Evolutionary conservation across 2,113 vertebrate genomes (phyloP), one percentile per base, ranked within the genome.

Genomic region (Dendrocopos noguchii): DNA sequence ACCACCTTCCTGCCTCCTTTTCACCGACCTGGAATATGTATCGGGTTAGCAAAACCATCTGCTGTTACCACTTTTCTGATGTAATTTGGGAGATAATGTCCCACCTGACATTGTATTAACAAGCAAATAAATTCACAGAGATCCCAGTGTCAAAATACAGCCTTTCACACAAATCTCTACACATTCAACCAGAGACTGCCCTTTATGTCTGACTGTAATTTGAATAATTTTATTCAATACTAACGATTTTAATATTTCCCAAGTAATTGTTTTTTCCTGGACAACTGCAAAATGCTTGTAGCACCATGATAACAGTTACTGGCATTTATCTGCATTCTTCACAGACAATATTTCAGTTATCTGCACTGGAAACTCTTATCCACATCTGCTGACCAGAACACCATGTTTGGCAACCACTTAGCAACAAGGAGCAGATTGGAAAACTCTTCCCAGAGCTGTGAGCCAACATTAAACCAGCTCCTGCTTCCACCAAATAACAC

Each of bases 321-420:
- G 33, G 31, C 67, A 27, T 80, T 84, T 89, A 89, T 87, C 79
- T 76, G 33, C 63, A 85, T 61, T 93, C 60, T 88, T 93, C 84
- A 79, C 95, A 92, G 52, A 31, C 74, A 86, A 1, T 50, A 65
- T 83, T 81, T 84, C 81, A 77, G 52, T 83, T 89, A 88, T 74
- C 93, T 81, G 65, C 78, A n/a, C 74, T 88, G 75, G 68, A 87
- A 91, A 73, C n/a, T 63, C 77, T 73, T 16, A 63, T 57, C 46
- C 90, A 84, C 70, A 57, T 80, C 81, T 91, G 73, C 79, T 3
- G 5, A 73, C 87, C 75, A 56, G 84, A 92, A 61, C 12, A 17
- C 60, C 74, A 70, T 4, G 0, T 91, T 80, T 82, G 82, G 66
- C 59, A 86, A 87, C 56, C 3, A 15, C 87, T 71, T 61, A 92